phyloP scores from a whole-genome alignment of 2,797 vertebrate species.

The Gymnopithys bicolor region DNA sequence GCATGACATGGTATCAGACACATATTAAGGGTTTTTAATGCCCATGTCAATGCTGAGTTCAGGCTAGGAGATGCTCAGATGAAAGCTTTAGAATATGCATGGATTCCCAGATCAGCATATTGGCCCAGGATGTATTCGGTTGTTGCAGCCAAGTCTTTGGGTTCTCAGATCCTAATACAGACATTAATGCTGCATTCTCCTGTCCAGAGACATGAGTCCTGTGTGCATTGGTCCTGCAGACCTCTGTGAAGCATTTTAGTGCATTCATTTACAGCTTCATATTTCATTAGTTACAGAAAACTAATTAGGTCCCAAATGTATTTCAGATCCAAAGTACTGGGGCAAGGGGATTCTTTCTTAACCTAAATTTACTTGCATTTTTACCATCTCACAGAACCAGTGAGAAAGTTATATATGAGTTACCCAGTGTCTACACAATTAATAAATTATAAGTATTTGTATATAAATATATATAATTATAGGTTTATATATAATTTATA shows the following conservation, averaged over 20 bases:
- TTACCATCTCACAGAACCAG: neutral
- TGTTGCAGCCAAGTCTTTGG: neutral
- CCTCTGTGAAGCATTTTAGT: neutral
- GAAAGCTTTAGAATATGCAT: neutral
- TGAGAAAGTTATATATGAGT: neutral
- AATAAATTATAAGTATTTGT: neutral
- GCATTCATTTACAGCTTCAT: neutral
- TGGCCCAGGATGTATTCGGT: neutral
- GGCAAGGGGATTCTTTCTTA: neutral
- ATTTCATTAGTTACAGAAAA: neutral
- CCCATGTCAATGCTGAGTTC: neutral
- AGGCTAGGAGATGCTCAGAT: neutral
- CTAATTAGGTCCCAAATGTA: neutral
- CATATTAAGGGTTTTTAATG: neutral
- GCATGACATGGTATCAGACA: neutral
- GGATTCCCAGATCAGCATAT: neutral
- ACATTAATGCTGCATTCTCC: neutral
- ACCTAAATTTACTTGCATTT: neutral
- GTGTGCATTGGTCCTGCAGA: neutral
- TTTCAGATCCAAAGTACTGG: neutral
- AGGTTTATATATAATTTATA: neutral
- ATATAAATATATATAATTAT: neutral
- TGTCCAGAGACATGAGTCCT: neutral
- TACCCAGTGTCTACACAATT: neutral
- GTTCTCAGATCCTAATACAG: neutral